Evolutionary conservation across 2,113 vertebrate species (phyloP), one percentile per base, ranked within the genome.

Genomic region (Ramphastos sulfuratus): DNA sequence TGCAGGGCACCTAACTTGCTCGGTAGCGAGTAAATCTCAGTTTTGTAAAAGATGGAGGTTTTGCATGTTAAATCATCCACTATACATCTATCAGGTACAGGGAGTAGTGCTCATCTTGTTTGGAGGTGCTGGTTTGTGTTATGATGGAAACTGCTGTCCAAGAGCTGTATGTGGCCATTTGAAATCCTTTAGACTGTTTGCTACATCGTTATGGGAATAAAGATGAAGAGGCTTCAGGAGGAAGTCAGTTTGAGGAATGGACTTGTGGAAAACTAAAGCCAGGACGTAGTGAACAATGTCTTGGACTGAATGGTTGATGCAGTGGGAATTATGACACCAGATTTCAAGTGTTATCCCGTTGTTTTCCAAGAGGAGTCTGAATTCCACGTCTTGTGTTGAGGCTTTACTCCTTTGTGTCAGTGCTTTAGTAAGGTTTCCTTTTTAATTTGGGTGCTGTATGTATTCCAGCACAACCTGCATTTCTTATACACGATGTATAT

Each of bases 401-500:
- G 74, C 4, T 56, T 54, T 81, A 79, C 17, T 82, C 84, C 82
- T 89, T 82, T 58, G 30, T 82, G 71, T 94, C 85, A 35, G 23
- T 46, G 66, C 67, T 80, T 69, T 89, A 75, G 23, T 37, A 19
- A 86, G 54, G 39, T 92, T 95, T 95, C 81, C 69, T 17, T 82
- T 94, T 93, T n/a, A 79, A 72, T 56, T 85, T 48, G 75, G 0
- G 48, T 54, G 75, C 13, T 60, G 3, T 91, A 12, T 20, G 0
- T 85, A 91, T 93, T 95, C 87, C 63, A 77, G 82, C 69, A 75
- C 52, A 30, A 73, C 94, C 94, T 95, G 86, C 81, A 28, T 87
- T 96, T 96, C 72, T 90, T 96, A 91, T 44, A 18, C 71, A n/a
- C 4, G 92, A 73, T 98, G 97, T 98, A 98, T 95, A 97, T 97